Conservation (phyloP, 2,113 vertebrate species). For the Uria aalge region DNA sequence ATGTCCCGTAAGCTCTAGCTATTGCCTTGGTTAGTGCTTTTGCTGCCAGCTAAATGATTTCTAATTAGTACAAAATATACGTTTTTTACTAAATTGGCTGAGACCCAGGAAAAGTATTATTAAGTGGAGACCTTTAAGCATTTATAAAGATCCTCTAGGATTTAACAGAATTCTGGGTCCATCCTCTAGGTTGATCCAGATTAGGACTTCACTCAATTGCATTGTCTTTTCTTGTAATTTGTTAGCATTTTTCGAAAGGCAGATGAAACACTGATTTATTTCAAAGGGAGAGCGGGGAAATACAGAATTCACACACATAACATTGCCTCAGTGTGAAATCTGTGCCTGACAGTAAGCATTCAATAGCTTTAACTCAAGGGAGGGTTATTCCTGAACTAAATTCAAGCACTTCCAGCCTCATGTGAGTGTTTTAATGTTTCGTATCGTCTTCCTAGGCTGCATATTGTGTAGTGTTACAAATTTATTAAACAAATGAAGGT, state of each 20-base stretch:
- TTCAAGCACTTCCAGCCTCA: not conserved
- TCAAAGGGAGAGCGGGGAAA: not conserved
- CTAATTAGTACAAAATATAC: not conserved
- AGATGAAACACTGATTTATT: not conserved
- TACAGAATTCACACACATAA: not conserved
- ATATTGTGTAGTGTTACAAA: not conserved
- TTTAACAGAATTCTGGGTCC: not conserved
- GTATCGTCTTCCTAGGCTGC: not conserved
- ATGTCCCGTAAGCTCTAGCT: not conserved
- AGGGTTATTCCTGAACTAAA: not conserved
- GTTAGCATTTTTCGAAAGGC: not conserved
- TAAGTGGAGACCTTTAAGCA: conserved; percentile 16
- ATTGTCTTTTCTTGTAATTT: not conserved
- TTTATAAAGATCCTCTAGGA: not conserved
- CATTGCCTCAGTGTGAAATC: not conserved
- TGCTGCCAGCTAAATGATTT: conserved; percentile 25
- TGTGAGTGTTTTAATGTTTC: not conserved
- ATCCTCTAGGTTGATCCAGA: not conserved
- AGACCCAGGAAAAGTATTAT: not conserved
- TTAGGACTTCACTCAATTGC: not conserved
- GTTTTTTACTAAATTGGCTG: not conserved
- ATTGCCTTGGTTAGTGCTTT: not conserved
- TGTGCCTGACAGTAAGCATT: not conserved
- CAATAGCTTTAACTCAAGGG: not conserved
- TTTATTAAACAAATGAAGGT: not conserved